phyloP scores from a whole-genome alignment of 2,113 vertebrate species.

The Rousettus leschenaultii region DNA sequence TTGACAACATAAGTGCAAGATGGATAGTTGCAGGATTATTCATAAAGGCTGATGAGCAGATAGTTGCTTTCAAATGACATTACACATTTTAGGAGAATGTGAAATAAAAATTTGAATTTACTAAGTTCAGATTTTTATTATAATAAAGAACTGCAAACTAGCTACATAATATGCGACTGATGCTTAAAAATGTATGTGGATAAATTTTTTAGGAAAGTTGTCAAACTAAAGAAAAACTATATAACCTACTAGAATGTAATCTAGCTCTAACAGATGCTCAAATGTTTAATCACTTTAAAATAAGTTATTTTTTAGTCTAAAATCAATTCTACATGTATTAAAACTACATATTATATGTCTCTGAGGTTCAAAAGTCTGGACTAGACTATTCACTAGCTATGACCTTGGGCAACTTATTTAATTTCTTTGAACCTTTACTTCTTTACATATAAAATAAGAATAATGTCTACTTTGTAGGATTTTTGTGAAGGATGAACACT shows the following conservation, averaged over 20 bases:
- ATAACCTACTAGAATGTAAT: constrained; percentile 1
- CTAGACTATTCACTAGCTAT: not conserved
- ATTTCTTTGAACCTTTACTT: constrained; percentile 21
- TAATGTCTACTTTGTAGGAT: not conserved
- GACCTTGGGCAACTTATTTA: not conserved
- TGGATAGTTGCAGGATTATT: not conserved
- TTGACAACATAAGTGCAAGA: not conserved
- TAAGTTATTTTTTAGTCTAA: not conserved
- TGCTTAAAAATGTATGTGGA: not conserved
- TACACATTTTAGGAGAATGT: constrained; percentile 2
- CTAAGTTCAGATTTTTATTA: not conserved
- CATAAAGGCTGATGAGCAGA: not conserved
- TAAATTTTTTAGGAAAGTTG: constrained; percentile 6
- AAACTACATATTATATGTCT: not conserved
- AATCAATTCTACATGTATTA: not conserved
- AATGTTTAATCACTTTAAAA: constrained; percentile 17
- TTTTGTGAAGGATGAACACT: not conserved
- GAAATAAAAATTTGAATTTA: not conserved
- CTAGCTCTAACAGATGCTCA: not conserved
- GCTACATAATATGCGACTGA: not conserved
- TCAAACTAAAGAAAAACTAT: not conserved
- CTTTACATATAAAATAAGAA: not conserved
- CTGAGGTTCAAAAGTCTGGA: not conserved
- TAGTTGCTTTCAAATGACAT: not conserved
- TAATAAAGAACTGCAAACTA: not conserved